Evolutionary conservation across 2,888 invertebrate genomes (phyloP).

Genomic region (Andrena camellia): DNA sequence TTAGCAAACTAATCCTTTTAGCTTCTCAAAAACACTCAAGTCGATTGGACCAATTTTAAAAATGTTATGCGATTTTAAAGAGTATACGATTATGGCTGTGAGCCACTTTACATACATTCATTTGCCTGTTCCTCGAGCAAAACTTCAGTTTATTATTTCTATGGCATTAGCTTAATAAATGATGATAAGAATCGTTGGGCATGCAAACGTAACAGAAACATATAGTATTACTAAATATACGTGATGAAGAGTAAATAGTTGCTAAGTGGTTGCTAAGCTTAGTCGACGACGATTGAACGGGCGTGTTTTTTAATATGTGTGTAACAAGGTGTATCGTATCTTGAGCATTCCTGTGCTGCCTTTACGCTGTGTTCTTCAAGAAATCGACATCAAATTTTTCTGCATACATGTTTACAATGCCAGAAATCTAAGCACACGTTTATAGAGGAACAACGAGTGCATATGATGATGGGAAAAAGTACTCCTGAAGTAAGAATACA

Average conservation of each 20-base stretch:
- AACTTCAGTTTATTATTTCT: slow-evolving; percentile 33
- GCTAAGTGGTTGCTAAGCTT: slow-evolving; percentile 19
- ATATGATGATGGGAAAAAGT: slow-evolving; percentile 8
- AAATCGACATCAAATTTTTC: slow-evolving; percentile 44
- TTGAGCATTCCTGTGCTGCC: slow-evolving; percentile 82
- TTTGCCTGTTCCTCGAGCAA: slow-evolving; percentile 33
- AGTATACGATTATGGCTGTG: too few species aligned
- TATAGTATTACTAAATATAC: slow-evolving; percentile 15
- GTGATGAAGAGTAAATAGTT: slow-evolving; percentile 10
- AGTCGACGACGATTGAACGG: slow-evolving; percentile 30
- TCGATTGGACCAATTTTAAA: too few species aligned
- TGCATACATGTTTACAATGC: slow-evolving; percentile 38
- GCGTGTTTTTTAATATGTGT: slow-evolving; percentile 41
- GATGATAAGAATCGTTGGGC: slow-evolving; percentile 9
- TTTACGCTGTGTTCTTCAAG: slow-evolving; percentile 72
- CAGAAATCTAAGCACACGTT: slow-evolving; percentile 15
- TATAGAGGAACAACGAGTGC: not conserved
- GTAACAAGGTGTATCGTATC: slow-evolving; percentile 43
- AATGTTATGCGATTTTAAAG: too few species aligned
- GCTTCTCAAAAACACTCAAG: too few species aligned
- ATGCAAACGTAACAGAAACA: slow-evolving; percentile 9
- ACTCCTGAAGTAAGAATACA: slow-evolving; percentile 28
- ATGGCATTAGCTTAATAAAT: slow-evolving; percentile 13
- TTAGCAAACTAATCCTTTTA: too few species aligned
- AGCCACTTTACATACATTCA: slow-evolving; percentile 25